Evolutionary conservation across 2,888 invertebrate species (phyloP).

Genomic region (Cryptosula pallasiana): DNA sequence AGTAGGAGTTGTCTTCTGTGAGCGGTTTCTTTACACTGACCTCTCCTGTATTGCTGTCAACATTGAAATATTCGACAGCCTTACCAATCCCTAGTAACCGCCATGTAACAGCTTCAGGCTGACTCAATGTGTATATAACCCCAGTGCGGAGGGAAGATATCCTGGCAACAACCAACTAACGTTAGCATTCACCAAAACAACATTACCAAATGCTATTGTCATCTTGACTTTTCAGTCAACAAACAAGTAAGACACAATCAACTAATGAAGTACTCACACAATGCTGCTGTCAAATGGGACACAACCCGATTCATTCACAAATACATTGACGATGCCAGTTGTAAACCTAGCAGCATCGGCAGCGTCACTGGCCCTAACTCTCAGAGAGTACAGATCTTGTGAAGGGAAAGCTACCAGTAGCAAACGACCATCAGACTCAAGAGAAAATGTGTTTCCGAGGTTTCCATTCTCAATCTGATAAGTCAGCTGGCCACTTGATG

Average conservation of each 20-base stretch:
- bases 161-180: background rate
- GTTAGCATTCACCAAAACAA: no score
- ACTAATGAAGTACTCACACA: slow-evolving; percentile 4
- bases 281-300: slow-evolving; percentile 4
- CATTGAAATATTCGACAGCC: slow-evolving; percentile 28
- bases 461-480: background rate
- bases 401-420: background rate
- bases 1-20: slow-evolving; percentile 26
- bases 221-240: no score
- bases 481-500: background rate
- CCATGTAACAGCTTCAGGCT: background rate
- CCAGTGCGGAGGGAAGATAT: background rate
- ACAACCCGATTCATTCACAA: background rate
- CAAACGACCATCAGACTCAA: slow-evolving; percentile 1
- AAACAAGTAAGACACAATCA: no score
- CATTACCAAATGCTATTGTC: no score
- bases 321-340: background rate
- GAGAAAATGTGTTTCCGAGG: slow-evolving; percentile 9
- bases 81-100: slow-evolving; percentile 8
- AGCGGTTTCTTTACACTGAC: slow-evolving; percentile 29
- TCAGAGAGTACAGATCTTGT: slow-evolving; percentile 29
- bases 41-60: slow-evolving; percentile 31
- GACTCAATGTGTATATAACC: background rate
- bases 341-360: slow-evolving; percentile 1
- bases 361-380: slow-evolving; percentile 4